Evolutionary conservation across 2,888 invertebrate genomes (phyloP).

Genomic region (Opisthograptis luteolata): DNA sequence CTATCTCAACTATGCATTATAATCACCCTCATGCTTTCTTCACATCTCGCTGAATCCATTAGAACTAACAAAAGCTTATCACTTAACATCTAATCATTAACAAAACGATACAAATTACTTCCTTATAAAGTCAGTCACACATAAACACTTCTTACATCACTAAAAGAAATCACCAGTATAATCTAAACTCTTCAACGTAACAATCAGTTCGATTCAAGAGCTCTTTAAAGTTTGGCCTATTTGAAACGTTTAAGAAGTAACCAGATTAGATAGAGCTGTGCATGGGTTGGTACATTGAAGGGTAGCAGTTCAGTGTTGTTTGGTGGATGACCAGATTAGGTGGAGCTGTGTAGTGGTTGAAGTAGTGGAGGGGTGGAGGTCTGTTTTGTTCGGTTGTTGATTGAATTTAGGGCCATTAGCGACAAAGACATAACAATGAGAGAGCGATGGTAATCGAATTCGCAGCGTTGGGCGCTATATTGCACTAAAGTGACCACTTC

Average conservation of each 20-base stretch:
- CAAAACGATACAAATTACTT: slow-evolving; percentile 42
- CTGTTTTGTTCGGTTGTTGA: slow-evolving; percentile 41
- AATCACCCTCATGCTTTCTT: slow-evolving; percentile 33
- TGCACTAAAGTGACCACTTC: slow-evolving; percentile 46
- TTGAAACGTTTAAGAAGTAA: slow-evolving; percentile 31
- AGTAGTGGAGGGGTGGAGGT: slow-evolving; percentile 38
- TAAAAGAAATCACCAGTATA: slow-evolving; percentile 36
- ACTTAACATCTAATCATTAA: slow-evolving; percentile 47
- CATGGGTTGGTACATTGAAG: not conserved
- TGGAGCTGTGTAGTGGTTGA: slow-evolving; percentile 37
- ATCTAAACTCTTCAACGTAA: slow-evolving; percentile 40
- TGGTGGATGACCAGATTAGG: slow-evolving; percentile 30
- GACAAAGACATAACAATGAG: slow-evolving; percentile 64
- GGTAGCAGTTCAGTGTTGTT: slow-evolving; percentile 18
- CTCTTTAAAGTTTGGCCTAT: slow-evolving; percentile 41
- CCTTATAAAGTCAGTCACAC: slow-evolving; percentile 60
- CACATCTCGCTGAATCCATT: slow-evolving; percentile 40
- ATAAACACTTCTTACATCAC: slow-evolving; percentile 55
- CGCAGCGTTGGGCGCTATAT: slow-evolving; percentile 53
- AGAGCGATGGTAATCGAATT: slow-evolving; percentile 70
- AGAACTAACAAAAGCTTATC: slow-evolving; percentile 45
- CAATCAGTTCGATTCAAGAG: slow-evolving; percentile 33
- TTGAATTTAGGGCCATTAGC: slow-evolving; percentile 57
- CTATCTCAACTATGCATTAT: slow-evolving; percentile 24
- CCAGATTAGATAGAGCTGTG: slow-evolving; percentile 27